These are phyloP conservation scores for Calonectris borealis DNA, from an alignment of 2,113 vertebrate genomes.

Conservation along the genomic window DNA sequence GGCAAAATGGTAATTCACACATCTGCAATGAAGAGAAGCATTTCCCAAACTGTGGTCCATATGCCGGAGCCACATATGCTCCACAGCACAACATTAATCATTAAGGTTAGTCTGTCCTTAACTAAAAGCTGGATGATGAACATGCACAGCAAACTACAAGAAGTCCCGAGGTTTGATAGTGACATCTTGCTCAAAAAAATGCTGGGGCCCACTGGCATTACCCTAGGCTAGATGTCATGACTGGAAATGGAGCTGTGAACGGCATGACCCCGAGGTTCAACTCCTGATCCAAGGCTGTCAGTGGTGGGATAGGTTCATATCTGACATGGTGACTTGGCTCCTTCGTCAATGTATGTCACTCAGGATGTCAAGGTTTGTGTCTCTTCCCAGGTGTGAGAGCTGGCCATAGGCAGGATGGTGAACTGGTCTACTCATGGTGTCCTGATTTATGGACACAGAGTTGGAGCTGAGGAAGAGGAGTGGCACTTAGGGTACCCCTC, in stretches of 20 bases:
- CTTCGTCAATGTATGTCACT: not conserved
- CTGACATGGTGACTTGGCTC: not conserved
- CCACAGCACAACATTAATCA: not conserved
- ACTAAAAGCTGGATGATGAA: not conserved
- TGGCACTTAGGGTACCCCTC: not conserved
- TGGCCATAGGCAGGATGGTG: not conserved
- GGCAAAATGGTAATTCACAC: not conserved
- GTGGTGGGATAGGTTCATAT: not conserved
- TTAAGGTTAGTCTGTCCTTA: not conserved
- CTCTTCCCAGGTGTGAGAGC: not conserved
- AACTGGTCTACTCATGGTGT: not conserved
- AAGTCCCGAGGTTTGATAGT: not conserved
- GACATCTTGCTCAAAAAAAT: not conserved
- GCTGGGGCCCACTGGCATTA: not conserved
- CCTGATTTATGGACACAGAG: not conserved
- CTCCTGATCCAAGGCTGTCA: not conserved
- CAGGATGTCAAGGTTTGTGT: not conserved
- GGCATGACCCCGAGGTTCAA: not conserved
- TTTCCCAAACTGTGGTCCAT: not conserved
- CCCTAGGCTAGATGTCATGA: not conserved
- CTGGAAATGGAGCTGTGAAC: not conserved
- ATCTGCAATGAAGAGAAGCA: not conserved
- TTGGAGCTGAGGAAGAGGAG: not conserved
- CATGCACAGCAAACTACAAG: accelerated
- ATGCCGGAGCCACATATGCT: accelerated